Conservation (phyloP, 1,140 invertebrate species). For the Drosophila persimilis region DNA sequence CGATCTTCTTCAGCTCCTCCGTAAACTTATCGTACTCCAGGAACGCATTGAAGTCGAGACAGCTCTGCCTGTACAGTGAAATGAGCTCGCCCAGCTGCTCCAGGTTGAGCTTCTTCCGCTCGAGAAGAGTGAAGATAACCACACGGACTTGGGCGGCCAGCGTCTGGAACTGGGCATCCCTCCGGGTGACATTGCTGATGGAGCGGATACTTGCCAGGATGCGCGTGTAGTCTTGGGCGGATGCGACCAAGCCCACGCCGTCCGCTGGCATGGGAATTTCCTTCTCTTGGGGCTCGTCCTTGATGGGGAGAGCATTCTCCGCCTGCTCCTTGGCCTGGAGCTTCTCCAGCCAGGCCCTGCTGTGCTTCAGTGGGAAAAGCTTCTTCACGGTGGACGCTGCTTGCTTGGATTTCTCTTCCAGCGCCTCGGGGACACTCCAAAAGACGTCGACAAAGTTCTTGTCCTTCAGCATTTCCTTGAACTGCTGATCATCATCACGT, state of each 20-base stretch:
- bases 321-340: constrained; percentile 51
- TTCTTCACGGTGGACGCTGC: constrained; percentile 59
- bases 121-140: constrained; percentile 55
- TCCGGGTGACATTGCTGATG: constrained; percentile 48
- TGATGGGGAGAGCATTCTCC: constrained; percentile 24
- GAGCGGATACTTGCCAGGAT: constrained; percentile 46
- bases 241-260: constrained; percentile 46
- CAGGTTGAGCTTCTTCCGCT: constrained; percentile 50
- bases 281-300: constrained; percentile 36
- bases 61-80: constrained; percentile 51
- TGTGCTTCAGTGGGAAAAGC: constrained; percentile 65
- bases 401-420: constrained; percentile 65
- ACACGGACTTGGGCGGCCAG: constrained; percentile 65
- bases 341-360: constrained; percentile 61
- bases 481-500: constrained; percentile 18
- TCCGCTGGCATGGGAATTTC: constrained; percentile 30
- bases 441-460: constrained; percentile 61
- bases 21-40: constrained; percentile 72
- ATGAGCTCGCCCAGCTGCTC: constrained; percentile 54
- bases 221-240: constrained; percentile 55
- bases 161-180: constrained; percentile 55
- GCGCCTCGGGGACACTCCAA: constrained; percentile 68
- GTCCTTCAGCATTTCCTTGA: constrained; percentile 30
- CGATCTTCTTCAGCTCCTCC: constrained; percentile 41
- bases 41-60: constrained; percentile 61